Percentiles rank a stretch among this genome's conserved stretches.
These are phyloP conservation scores for Chymomyza procnemis DNA, from an alignment of 2,888 invertebrate species.

Conservation along the genomic window DNA sequence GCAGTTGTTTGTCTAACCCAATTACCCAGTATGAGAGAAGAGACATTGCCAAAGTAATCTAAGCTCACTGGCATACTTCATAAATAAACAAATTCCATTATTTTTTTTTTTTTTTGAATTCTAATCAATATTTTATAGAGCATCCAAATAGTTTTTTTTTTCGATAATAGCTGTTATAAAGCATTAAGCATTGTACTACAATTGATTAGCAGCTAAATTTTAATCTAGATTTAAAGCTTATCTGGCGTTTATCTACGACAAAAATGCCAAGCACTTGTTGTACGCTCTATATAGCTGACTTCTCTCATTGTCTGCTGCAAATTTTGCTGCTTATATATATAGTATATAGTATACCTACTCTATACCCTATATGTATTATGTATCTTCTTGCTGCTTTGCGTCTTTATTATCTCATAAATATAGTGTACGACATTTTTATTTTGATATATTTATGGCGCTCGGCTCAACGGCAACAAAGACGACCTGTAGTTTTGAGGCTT, in stretches of 20 bases:
- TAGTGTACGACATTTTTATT: constrained; percentile 66
- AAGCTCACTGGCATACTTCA: constrained; percentile 34
- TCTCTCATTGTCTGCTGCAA: constrained; percentile 35
- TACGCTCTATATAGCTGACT: too few species aligned
- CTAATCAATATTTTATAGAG: constrained; percentile 48
- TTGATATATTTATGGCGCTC: constrained; percentile 66
- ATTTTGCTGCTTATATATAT: neutral
- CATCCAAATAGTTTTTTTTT: constrained; percentile 36
- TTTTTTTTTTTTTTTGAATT: constrained; percentile 31
- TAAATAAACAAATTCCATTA: constrained; percentile 30
- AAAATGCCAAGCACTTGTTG: neutral
- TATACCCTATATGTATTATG: neutral
- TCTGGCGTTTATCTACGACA: constrained; percentile 58
- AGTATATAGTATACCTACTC: too few species aligned
- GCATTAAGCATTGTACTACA: constrained; percentile 24
- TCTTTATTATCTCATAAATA: constrained; percentile 62
- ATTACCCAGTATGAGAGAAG: constrained; percentile 11
- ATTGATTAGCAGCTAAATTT: constrained; percentile 40
- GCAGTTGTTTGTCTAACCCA: constrained; percentile 52
- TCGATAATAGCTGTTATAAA: constrained; percentile 46
- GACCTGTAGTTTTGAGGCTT: constrained; percentile 24
- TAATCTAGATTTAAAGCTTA: constrained; percentile 59
- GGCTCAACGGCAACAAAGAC: constrained; percentile 18
- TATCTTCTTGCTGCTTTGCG: constrained; percentile 30
- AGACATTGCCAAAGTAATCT: constrained; percentile 33